These are phyloP conservation scores for Homalodisca vitripennis DNA, from an alignment of 1,140 invertebrate genomes.

Conservation along the genomic window DNA sequence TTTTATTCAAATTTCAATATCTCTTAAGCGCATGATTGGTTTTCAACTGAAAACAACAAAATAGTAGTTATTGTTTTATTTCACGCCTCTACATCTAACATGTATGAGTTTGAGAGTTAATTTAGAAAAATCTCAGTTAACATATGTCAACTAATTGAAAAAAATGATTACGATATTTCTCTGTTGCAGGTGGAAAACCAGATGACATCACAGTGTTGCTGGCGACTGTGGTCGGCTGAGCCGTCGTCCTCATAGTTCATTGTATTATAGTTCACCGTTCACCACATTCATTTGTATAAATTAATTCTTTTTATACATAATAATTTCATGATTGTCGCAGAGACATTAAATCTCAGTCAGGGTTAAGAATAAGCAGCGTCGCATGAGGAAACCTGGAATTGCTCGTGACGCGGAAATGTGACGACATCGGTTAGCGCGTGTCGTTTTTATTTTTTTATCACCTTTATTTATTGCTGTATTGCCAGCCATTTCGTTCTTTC, in stretches of 20 bases:
- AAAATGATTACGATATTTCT: conserved; percentile 43
- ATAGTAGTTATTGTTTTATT: no score
- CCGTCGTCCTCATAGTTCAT: not conserved
- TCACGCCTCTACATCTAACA: no score
- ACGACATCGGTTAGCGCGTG: not conserved
- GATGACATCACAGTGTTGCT: conserved; percentile 97
- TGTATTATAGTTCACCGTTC: conserved; percentile 15
- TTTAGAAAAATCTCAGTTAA: no score
- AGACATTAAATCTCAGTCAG: no score
- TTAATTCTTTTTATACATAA: conserved; percentile 7
- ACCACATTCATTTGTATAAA: conserved; percentile 22
- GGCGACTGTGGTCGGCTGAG: conserved; percentile 75
- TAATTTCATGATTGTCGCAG: not conserved
- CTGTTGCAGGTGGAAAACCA: conserved; percentile 88
- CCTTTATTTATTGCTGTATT: not conserved
- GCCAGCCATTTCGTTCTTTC: not conserved
- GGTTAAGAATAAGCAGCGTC: not conserved
- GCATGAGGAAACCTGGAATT: not conserved
- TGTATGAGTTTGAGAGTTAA: no score
- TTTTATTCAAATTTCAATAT: no score
- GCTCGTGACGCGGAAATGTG: not conserved
- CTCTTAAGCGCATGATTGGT: no score
- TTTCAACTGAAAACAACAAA: no score
- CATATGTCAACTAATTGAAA: no score
- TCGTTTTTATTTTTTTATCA: not conserved